phyloP scores from a whole-genome alignment of 2,113 vertebrate species.

The Pogona vitticeps region DNA sequence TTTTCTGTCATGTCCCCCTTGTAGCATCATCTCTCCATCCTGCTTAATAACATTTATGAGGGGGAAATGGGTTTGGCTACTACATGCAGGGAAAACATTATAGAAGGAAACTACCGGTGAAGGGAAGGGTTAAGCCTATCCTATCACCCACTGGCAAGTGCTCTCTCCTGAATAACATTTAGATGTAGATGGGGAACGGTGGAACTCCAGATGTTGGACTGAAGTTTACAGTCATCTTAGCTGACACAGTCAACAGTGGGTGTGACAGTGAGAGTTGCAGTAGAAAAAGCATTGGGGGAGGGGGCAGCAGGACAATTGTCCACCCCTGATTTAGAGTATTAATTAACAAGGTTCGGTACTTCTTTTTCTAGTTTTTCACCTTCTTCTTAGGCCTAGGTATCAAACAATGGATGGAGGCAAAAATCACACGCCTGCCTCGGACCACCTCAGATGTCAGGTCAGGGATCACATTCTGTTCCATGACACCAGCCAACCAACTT shows the following conservation, averaged over 20 bases:
- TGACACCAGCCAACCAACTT: neutral
- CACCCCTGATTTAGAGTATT: neutral
- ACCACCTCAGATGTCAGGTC: neutral
- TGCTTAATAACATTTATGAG: neutral
- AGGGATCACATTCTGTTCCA: neutral
- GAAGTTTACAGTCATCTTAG: too few species aligned
- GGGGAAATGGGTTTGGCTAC: neutral
- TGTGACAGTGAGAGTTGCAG: neutral
- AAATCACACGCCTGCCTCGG: neutral
- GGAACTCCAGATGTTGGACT: neutral
- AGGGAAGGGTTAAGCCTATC: neutral
- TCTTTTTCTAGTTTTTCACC: neutral
- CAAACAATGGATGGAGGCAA: neutral
- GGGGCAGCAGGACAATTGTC: neutral
- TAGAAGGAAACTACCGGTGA: neutral
- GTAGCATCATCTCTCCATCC: neutral
- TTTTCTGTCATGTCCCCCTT: too few species aligned
- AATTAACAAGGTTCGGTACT: too few species aligned
- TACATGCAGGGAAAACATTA: neutral
- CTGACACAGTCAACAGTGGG: neutral
- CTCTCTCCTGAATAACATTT: neutral
- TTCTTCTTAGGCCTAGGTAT: neutral
- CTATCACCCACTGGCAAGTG: neutral
- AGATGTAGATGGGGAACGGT: neutral
- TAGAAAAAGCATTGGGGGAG: neutral